These are phyloP conservation scores for Zele albiditarsus DNA, from an alignment of 2,888 invertebrate species.

Conservation along the genomic window DNA sequence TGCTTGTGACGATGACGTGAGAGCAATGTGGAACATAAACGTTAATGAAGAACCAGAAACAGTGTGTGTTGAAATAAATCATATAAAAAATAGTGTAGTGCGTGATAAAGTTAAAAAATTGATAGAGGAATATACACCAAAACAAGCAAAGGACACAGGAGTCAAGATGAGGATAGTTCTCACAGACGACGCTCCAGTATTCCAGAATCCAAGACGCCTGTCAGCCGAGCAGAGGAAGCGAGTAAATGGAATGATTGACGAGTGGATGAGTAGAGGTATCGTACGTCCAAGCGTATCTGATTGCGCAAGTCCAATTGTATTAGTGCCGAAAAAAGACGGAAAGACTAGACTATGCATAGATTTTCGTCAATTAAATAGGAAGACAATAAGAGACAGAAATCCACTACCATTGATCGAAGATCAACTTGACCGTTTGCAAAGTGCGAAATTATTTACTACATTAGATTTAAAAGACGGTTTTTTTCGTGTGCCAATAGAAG, in stretches of 20 bases:
- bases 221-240: constrained; percentile 41
- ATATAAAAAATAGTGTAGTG: constrained; percentile 27
- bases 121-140: constrained; percentile 43
- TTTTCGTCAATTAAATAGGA: constrained; percentile 52
- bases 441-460: constrained; percentile 45
- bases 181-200: constrained; percentile 50
- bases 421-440: constrained; percentile 46
- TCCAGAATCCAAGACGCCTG: constrained; percentile 41
- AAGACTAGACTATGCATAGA: constrained; percentile 52
- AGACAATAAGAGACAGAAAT: constrained; percentile 50
- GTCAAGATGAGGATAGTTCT: constrained; percentile 50
- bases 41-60: neutral
- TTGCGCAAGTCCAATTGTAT: constrained; percentile 53
- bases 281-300: constrained; percentile 49
- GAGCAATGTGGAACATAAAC: constrained; percentile 31
- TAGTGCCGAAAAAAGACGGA: constrained; percentile 53
- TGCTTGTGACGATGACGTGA: constrained; percentile 17
- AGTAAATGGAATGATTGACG: constrained; percentile 48
- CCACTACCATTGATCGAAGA: constrained; percentile 57
- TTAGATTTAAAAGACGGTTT: constrained; percentile 53
- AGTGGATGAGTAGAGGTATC: constrained; percentile 51
- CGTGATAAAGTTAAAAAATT: constrained; percentile 35
- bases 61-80: constrained; percentile 28
- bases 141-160: constrained; percentile 38
- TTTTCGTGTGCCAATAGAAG: constrained; percentile 48